A percentile compares a stretch with the other conserved stretches of the same genome.
Conservation (phyloP, 1,140 invertebrate species). For the Cotesia glomerata region DNA sequence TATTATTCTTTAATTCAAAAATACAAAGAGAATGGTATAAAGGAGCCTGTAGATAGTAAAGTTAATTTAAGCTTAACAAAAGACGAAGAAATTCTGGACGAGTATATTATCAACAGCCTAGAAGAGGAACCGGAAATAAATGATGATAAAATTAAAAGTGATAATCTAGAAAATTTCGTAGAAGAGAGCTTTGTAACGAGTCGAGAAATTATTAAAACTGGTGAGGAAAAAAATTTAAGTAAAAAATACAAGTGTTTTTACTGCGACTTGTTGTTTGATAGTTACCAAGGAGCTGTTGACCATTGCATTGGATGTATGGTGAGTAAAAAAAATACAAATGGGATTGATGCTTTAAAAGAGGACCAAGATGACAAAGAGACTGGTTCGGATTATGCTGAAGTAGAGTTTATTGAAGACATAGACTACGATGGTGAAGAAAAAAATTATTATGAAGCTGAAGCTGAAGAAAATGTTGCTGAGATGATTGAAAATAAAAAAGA, state of each 20-base stretch:
- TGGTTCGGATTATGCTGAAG: too few relatives aligned
- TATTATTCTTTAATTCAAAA: slow-evolving; percentile 17
- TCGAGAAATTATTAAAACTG: too few relatives aligned
- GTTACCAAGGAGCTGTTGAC: slow-evolving; percentile 10
- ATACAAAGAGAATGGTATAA: neutral
- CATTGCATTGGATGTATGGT: slow-evolving; percentile 19
- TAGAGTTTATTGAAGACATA: neutral
- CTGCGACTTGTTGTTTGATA: slow-evolving; percentile 17
- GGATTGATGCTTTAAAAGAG: neutral
- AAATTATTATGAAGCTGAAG: neutral
- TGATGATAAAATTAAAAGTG: too few relatives aligned
- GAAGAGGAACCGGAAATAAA: too few relatives aligned
- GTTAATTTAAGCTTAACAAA: neutral
- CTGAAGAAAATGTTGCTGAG: neutral
- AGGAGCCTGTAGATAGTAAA: neutral
- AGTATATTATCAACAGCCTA: too few relatives aligned
- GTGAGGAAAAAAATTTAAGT: too few relatives aligned
- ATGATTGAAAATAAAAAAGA: too few relatives aligned
- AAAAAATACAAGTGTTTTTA: slow-evolving; percentile 30
- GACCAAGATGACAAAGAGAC: neutral
- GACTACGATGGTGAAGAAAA: too few relatives aligned
- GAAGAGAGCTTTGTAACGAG: too few relatives aligned
- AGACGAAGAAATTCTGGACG: neutral
- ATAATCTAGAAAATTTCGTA: too few relatives aligned
- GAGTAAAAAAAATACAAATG: too few relatives aligned